Conservation (phyloP, 2,888 invertebrate species). For the Nemurella pictetii region DNA sequence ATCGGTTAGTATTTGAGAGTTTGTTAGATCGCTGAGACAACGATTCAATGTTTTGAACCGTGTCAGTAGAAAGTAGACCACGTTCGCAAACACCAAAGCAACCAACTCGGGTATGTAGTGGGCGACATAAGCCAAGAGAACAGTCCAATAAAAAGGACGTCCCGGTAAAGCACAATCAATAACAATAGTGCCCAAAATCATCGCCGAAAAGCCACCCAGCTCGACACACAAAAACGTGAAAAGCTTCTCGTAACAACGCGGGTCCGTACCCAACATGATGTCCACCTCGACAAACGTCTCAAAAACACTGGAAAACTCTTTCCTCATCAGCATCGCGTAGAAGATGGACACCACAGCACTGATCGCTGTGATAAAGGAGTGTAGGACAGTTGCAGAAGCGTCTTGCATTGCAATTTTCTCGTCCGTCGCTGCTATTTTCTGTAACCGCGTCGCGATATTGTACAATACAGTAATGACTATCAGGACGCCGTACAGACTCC, state of each 20-base stretch:
- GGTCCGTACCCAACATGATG: neutral
- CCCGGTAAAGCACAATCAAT: neutral
- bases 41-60: neutral
- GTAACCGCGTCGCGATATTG: no score
- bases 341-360: neutral
- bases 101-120: neutral
- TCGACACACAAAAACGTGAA: neutral
- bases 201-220: neutral
- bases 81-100: neutral
- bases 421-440: neutral
- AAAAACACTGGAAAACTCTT: neutral
- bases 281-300: neutral
- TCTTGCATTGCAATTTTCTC: neutral
- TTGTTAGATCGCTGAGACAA: neutral
- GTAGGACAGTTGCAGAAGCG: neutral
- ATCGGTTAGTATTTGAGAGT: neutral
- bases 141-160: neutral
- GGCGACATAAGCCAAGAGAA: neutral
- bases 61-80: neutral
- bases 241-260: neutral
- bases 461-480: neutral
- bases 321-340: neutral
- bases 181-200: neutral
- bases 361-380: neutral
- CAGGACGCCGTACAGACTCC: neutral